A percentile compares a stretch with the other conserved stretches of the same genome.
These are phyloP conservation scores for Coilia nasus DNA, from an alignment of 2,797 vertebrate genomes.

Conservation along the genomic window DNA sequence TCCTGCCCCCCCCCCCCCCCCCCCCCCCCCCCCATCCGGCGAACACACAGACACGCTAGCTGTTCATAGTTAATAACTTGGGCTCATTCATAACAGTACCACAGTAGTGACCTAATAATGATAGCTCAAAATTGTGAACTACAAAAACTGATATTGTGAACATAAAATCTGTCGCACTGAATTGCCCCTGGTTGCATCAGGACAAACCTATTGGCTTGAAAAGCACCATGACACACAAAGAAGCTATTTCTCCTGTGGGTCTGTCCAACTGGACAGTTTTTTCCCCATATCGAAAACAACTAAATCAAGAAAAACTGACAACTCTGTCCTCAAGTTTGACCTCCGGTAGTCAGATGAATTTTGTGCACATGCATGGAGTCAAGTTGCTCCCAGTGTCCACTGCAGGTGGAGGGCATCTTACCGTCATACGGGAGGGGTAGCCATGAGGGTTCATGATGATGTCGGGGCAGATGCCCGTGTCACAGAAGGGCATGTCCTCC, in stretches of 20 bases:
- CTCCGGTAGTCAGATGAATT: neutral
- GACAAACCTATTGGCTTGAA: neutral
- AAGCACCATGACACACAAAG: neutral
- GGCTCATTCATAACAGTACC: neutral
- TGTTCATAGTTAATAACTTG: neutral
- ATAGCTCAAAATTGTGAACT: neutral
- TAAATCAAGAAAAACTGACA: no score
- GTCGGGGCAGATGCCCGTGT: constrained; percentile 96
- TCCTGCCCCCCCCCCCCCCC: neutral
- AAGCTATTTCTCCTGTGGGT: neutral
- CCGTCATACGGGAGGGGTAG: constrained; percentile 98
- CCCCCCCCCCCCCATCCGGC: neutral
- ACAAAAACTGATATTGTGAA: neutral
- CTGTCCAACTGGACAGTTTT: neutral
- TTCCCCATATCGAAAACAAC: neutral
- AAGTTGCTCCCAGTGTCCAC: no score
- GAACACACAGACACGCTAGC: neutral
- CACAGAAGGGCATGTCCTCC: constrained; percentile 98
- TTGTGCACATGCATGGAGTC: neutral
- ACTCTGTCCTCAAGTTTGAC: neutral
- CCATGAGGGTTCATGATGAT: constrained; percentile 99
- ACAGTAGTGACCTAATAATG: neutral
- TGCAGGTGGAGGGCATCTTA: constrained; percentile 55
- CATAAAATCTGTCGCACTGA: neutral
- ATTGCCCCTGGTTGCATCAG: neutral